Evolutionary conservation across 2,888 invertebrate species (phyloP), one percentile per base, ranked within the genome.

Genomic region (Colletes collaris): DNA sequence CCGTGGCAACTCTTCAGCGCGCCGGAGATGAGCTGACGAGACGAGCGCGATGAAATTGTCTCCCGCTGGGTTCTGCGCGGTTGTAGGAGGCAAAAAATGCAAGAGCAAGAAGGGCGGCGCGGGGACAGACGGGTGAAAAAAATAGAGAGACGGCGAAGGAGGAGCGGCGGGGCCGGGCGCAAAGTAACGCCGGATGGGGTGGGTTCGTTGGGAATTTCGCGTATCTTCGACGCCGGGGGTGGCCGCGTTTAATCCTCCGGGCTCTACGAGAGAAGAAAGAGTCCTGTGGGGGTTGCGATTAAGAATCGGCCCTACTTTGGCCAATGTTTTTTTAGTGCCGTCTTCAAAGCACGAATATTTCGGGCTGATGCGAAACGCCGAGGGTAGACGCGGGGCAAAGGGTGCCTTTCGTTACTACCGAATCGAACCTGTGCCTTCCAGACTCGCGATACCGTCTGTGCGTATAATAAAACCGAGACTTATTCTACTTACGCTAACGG

Each of bases 1-100:
- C 92, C 92, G 88, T 91, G 88, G 92, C 92, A 92, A 92, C 92
- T 91, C 87, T 87, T 87, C 89, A 88, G 72, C 86, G 59, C 76
- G 81, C 80, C 83, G 83, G 73, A 85, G 88, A 79, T 81, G 84
- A 87, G 78, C 83, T 84, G 83, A 83, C 81, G 82, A 83, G 76
- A 76, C 80, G 81, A 81, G 82, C 72, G 92, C 88, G 84, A 92
- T 91, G 88, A 87, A 91, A 92, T 92, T 92, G 91, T 90, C 92
- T 88, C 76, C 70, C 63, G 73, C 67, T 65, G 70, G 67, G 81
- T 75, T 76, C 81, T 78, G 78, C 83, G 83, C 73, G 83, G 81
- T 83, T 80, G 84, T 80, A 86, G 86, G 82, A 86, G 82, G 84
- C 81, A 86, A 85, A 86, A 86, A 85, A 84, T 85, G 86, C 86